Conservation (phyloP, 2,113 vertebrate genomes). For the Zosterops borbonicus region DNA sequence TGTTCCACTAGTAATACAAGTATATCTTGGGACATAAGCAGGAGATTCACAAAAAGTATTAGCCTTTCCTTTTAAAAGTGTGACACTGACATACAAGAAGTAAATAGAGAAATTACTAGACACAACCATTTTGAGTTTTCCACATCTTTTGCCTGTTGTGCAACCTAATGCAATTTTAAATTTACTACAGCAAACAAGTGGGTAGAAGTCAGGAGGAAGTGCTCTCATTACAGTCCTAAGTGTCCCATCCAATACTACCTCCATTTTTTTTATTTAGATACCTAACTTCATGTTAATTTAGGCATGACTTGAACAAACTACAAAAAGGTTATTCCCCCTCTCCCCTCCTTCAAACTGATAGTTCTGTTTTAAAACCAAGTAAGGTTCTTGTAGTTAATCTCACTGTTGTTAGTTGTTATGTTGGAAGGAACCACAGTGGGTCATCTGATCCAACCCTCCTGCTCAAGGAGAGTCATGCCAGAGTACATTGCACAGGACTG, state of each 20-base stretch:
- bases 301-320: neutral
- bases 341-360: neutral
- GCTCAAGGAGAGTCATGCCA: neutral
- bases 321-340: neutral
- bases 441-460: neutral
- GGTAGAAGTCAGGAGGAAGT: neutral
- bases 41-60: neutral
- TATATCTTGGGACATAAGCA: neutral
- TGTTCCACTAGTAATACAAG: neutral
- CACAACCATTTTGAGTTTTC: neutral
- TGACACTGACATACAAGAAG: neutral
- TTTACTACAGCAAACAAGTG: neutral
- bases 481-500: neutral
- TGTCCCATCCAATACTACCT: neutral
- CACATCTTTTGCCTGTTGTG: neutral
- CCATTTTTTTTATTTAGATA: neutral
- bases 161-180: neutral
- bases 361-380: neutral
- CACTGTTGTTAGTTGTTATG: neutral
- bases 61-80: neutral
- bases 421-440: neutral
- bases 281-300: neutral
- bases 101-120: neutral
- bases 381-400: neutral
- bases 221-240: neutral